A percentile compares a stretch with the other conserved stretches of the same genome.
Evolutionary conservation across 2,888 invertebrate species (phyloP).

Genomic region (Plagodis pulveraria): DNA sequence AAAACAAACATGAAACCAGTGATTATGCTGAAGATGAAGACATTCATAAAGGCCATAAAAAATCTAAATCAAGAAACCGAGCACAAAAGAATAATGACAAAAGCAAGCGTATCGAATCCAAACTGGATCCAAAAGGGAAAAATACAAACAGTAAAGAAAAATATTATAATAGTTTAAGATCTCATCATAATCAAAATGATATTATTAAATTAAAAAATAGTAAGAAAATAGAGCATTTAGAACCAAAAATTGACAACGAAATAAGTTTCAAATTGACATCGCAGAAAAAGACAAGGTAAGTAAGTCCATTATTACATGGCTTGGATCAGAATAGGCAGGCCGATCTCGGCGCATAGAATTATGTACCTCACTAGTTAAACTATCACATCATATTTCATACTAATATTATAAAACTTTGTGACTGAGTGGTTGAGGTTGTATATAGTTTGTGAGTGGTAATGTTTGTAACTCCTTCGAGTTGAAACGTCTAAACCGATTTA

Average conservation of each 20-base stretch:
- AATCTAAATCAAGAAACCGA: background rate
- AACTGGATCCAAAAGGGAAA: background rate
- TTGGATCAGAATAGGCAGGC: too few relatives aligned
- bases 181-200: background rate
- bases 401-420: too few relatives aligned
- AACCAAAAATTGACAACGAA: background rate
- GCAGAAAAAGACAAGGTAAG: slow-evolving; percentile 1
- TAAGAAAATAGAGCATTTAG: slow-evolving; percentile 1
- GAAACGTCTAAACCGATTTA: too few relatives aligned
- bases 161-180: background rate
- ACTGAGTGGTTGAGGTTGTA: too few relatives aligned
- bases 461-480: too few relatives aligned
- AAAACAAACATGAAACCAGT: background rate
- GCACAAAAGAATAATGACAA: background rate
- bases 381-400: too few relatives aligned
- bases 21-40: background rate
- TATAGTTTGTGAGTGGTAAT: too few relatives aligned
- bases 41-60: background rate
- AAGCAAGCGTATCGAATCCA: background rate
- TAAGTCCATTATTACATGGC: too few relatives aligned
- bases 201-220: background rate
- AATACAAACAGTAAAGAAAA: background rate
- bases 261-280: background rate
- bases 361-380: too few relatives aligned
- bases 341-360: too few relatives aligned